These are phyloP conservation scores for Bombus sylvicola DNA, from an alignment of 1,140 invertebrate species.

Conservation along the genomic window DNA sequence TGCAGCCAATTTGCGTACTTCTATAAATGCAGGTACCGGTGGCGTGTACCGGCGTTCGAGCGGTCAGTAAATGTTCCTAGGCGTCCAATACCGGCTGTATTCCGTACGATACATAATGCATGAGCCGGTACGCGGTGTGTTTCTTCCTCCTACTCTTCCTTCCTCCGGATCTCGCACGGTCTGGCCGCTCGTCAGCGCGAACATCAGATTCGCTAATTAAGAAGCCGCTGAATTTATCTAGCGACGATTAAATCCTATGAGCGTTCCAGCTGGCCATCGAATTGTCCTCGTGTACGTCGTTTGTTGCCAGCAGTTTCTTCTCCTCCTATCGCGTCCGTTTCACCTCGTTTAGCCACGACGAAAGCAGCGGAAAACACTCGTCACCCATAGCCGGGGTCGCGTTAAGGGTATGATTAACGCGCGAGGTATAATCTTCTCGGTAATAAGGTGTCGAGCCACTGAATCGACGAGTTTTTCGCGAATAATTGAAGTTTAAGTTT, in stretches of 20 bases:
- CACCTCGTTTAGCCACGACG: neutral
- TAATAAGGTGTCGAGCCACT: neutral
- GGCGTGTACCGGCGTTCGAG: slow-evolving; percentile 30
- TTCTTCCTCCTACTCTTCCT: slow-evolving; percentile 37
- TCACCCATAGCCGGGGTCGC: neutral
- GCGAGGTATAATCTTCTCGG: neutral
- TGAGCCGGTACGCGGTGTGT: slow-evolving; percentile 57
- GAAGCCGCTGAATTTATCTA: slow-evolving; percentile 40
- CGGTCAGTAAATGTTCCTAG: slow-evolving; percentile 72
- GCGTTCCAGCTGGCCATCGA: neutral
- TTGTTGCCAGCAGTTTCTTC: neutral
- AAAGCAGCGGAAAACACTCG: slow-evolving; percentile 11
- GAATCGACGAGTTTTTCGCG: neutral
- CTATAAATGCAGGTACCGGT: slow-evolving; percentile 67
- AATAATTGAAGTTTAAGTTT: neutral
- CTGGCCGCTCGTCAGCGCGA: slow-evolving; percentile 19
- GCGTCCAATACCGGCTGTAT: slow-evolving; percentile 60
- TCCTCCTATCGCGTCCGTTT: neutral
- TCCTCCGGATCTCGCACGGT: slow-evolving; percentile 26
- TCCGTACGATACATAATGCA: slow-evolving; percentile 73
- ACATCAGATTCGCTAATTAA: slow-evolving; percentile 49
- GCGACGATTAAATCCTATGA: slow-evolving; percentile 11
- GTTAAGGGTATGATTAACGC: slow-evolving; percentile 12
- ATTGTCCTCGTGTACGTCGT: neutral
- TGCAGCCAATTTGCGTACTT: slow-evolving; percentile 69